phyloP scores from a whole-genome alignment of 2,797 vertebrate genomes.

The Merluccius polli region DNA sequence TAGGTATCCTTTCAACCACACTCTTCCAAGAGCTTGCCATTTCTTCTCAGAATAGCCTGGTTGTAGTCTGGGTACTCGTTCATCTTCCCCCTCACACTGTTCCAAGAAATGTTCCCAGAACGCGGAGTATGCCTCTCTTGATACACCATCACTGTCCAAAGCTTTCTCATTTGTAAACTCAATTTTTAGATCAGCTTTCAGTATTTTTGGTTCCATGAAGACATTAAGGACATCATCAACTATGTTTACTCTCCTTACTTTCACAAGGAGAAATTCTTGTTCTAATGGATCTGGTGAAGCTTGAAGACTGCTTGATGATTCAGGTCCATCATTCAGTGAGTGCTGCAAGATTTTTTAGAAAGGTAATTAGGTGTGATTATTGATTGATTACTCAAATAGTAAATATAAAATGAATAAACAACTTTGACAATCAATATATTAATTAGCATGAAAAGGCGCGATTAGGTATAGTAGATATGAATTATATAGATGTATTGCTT shows the following conservation, averaged over 20 bases:
- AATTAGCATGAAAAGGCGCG: neutral
- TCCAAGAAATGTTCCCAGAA: constrained; percentile 34
- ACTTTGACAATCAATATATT: constrained; percentile 15
- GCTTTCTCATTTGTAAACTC: constrained; percentile 26
- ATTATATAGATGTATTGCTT: constrained; percentile 8
- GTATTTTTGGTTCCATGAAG: constrained; percentile 30
- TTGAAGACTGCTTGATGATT: constrained; percentile 22
- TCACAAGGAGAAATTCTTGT: constrained; percentile 20
- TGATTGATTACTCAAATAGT: constrained; percentile 1
- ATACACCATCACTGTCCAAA: constrained; percentile 31
- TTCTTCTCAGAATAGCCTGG: constrained; percentile 24
- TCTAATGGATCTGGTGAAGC: constrained; percentile 15
- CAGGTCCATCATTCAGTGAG: constrained; percentile 21
- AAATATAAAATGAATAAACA: neutral
- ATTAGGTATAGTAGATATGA: neutral
- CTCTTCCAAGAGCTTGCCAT: constrained; percentile 26
- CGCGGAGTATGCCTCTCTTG: constrained; percentile 18
- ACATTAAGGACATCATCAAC: constrained; percentile 26
- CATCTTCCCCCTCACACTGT: constrained; percentile 30
- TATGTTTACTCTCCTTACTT: constrained; percentile 30
- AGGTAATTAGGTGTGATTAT: constrained; percentile 18
- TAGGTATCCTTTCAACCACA: constrained; percentile 29
- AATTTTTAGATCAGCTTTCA: constrained; percentile 27
- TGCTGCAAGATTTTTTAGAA: constrained; percentile 29
- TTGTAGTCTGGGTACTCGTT: constrained; percentile 17